Evolutionary conservation across 2,797 vertebrate genomes (phyloP).

Genomic region (Lagorchestes hirsutus): DNA sequence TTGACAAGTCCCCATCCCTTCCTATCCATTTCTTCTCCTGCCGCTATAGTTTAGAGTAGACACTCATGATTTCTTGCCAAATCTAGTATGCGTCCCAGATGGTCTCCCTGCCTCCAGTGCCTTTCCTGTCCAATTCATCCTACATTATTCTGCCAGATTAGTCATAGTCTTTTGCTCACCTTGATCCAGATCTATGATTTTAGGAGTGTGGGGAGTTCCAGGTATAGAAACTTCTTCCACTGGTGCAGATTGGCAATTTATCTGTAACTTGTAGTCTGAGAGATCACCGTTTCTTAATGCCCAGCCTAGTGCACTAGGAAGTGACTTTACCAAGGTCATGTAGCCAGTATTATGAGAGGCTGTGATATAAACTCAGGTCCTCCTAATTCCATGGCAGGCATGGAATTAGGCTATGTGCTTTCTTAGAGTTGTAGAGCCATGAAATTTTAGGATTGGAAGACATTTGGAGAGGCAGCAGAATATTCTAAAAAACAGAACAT

Average conservation of each 20-base stretch:
- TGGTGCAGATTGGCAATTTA: not conserved
- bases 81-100: not conserved
- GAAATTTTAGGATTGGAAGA: too few species aligned
- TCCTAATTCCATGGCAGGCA: not conserved
- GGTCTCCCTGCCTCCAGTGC: not conserved
- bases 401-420: not conserved
- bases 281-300: not conserved
- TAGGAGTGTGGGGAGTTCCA: not conserved
- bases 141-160: not conserved
- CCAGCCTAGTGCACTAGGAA: not conserved
- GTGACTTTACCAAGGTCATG: not conserved
- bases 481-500: too few species aligned
- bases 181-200: not conserved
- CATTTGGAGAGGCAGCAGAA: too few species aligned
- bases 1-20: not conserved
- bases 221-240: not conserved
- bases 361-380: not conserved
- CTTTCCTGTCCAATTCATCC: not conserved
- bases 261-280: not conserved
- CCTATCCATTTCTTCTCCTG: not conserved
- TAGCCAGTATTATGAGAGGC: not conserved
- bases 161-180: not conserved
- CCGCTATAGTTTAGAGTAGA: not conserved
- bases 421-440: too few species aligned
- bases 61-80: not conserved